Evolutionary conservation across 2,113 vertebrate genomes (phyloP).

Genomic region (Romanogobio albipinnatus): DNA sequence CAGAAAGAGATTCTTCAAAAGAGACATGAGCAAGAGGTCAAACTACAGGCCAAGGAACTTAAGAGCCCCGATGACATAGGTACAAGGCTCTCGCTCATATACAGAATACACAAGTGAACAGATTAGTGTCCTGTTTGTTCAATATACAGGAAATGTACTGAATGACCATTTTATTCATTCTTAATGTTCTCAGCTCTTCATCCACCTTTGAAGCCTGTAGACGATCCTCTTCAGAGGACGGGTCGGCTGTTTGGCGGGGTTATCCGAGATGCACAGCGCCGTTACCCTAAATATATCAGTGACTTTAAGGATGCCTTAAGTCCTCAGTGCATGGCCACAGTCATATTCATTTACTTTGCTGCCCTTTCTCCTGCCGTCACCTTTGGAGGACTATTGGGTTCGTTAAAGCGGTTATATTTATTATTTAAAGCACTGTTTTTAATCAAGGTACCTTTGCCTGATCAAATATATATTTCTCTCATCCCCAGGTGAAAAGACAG

Average conservation of each 20-base stretch:
- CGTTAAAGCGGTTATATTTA: conserved; percentile 51
- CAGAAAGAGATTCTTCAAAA: conserved; percentile 95
- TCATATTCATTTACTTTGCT: conserved; percentile 98
- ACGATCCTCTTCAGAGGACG: conserved; percentile 85
- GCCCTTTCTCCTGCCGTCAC: conserved; percentile 95
- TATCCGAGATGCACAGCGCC: conserved; percentile 83
- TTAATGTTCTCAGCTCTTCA: conserved; percentile 75
- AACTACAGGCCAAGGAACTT: conserved; percentile 81
- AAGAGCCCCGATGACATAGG: conserved; percentile 88
- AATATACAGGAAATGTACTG: background rate
- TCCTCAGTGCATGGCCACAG: conserved; percentile 89
- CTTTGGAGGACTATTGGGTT: conserved; percentile 93
- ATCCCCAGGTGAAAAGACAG: conserved; percentile 89
- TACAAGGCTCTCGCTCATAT: conserved; percentile 54
- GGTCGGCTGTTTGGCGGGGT: conserved; percentile 88
- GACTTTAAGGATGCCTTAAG: conserved; percentile 90
- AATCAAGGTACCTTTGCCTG: background rate
- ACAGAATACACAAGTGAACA: background rate
- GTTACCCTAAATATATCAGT: conserved; percentile 93
- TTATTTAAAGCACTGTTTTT: background rate
- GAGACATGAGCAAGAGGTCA: conserved; percentile 86
- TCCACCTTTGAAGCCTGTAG: conserved; percentile 78
- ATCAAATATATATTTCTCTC: background rate
- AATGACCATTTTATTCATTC: background rate
- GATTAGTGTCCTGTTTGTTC: background rate